A percentile compares a stretch with the other conserved stretches of the same genome.
These are phyloP conservation scores for Brachionus manjavacas DNA, from an alignment of 1,140 invertebrate genomes.

Conservation along the genomic window DNA sequence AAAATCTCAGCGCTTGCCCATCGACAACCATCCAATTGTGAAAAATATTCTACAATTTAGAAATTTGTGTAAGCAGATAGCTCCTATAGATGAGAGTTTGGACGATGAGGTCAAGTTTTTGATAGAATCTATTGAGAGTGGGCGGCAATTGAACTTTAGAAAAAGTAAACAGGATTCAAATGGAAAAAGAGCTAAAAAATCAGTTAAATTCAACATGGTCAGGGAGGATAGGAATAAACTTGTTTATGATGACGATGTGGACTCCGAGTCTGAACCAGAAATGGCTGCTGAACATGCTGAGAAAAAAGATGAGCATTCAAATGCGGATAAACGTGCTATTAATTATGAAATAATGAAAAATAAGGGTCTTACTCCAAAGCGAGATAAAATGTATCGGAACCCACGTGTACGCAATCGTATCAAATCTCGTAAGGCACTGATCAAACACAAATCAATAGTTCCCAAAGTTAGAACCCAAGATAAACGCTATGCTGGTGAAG, in stretches of 20 bases:
- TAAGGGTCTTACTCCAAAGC: conserved; percentile 79
- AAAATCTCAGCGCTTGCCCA: conserved; percentile 66
- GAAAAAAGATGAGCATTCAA: conserved; percentile 46
- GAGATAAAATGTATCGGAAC: conserved; percentile 84
- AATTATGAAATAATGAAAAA: conserved; percentile 90
- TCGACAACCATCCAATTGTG: conserved; percentile 77
- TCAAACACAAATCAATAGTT: conserved; percentile 70
- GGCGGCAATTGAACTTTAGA: not conserved
- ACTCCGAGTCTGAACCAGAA: conserved; percentile 44
- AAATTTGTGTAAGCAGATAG: conserved; percentile 45
- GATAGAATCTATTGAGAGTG: not conserved
- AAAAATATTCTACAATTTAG: conserved; percentile 74
- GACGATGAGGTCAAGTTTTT: not conserved
- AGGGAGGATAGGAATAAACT: conserved; percentile 34
- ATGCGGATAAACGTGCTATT: conserved; percentile 69
- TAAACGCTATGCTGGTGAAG: conserved; percentile 76
- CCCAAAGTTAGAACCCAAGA: conserved; percentile 73
- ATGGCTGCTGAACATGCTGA: not conserved
- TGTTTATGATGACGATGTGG: conserved; percentile 36
- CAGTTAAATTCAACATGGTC: conserved; percentile 44
- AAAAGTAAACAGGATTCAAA: not conserved
- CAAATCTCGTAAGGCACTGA: conserved; percentile 82
- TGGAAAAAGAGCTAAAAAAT: not conserved
- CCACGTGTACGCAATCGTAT: conserved; percentile 84
- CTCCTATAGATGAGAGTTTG: conserved; percentile 1